These are phyloP conservation scores for Parazoanthus swiftii DNA, from an alignment of 92 coral and sea anemone genomes.

Conservation along the genomic window DNA sequence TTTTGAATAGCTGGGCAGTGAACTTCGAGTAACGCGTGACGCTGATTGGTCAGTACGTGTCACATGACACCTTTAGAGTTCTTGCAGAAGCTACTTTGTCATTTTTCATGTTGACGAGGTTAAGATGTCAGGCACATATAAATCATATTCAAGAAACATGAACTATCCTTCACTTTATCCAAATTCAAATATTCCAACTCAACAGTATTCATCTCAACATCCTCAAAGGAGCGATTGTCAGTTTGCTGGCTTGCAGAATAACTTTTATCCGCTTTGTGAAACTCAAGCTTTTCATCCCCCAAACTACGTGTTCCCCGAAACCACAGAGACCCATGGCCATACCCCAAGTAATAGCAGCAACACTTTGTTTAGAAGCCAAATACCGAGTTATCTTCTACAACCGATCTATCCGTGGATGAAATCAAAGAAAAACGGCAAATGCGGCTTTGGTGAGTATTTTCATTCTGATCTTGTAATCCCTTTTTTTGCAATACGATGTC, in stretches of 20 bases:
- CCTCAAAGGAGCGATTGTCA: slow-evolving; percentile 78
- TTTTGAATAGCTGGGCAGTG: slow-evolving; percentile 57
- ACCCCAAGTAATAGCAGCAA: slow-evolving; percentile 15
- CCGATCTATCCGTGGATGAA: slow-evolving; percentile 99
- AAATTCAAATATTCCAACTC: slow-evolving; percentile 75
- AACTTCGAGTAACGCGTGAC: slow-evolving; percentile 53
- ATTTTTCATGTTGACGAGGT: slow-evolving; percentile 81
- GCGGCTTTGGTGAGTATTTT: slow-evolving; percentile 60
- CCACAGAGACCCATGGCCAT: not conserved
- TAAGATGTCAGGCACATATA: slow-evolving; percentile 97
- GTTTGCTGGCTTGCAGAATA: slow-evolving; percentile 65
- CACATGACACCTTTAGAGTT: slow-evolving; percentile 77
- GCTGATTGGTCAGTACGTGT: slow-evolving; percentile 73
- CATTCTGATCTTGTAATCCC: slow-evolving; percentile 33
- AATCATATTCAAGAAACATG: slow-evolving; percentile 99
- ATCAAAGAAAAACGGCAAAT: slow-evolving; percentile 82
- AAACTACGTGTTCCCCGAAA: slow-evolving; percentile 6
- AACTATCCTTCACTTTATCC: slow-evolving; percentile 84
- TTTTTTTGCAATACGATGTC: slow-evolving; percentile 37
- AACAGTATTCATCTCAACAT: slow-evolving; percentile 72
- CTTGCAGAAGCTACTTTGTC: slow-evolving; percentile 77
- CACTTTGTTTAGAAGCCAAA: slow-evolving; percentile 47
- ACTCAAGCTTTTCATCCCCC: slow-evolving; percentile 40
- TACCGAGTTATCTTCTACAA: slow-evolving; percentile 75
- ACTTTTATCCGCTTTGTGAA: slow-evolving; percentile 52